These are phyloP conservation scores for Sitta europaea DNA, from an alignment of 2,113 vertebrate species.

Conservation along the genomic window DNA sequence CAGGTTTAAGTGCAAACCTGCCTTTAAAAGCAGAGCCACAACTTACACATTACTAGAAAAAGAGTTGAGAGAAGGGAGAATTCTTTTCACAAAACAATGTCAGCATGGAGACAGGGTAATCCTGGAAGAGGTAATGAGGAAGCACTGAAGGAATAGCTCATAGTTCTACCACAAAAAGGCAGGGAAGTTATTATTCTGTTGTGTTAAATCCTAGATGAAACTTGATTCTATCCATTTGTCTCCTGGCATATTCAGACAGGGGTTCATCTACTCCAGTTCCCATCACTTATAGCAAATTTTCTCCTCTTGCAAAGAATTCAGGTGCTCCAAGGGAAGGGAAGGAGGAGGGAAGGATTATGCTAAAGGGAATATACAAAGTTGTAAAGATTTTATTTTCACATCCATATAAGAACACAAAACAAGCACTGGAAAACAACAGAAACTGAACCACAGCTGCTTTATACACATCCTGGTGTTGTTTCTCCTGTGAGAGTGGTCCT, in stretches of 20 bases:
- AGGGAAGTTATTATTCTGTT: background rate
- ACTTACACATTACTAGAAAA: background rate
- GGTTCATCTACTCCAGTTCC: background rate
- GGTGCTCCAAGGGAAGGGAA: background rate
- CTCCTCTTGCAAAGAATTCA: background rate
- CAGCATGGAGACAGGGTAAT: background rate
- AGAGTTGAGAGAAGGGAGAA: background rate
- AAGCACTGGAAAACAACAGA: background rate
- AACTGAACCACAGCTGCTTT: background rate
- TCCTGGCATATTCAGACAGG: background rate
- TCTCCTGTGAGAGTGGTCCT: background rate
- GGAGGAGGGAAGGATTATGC: background rate
- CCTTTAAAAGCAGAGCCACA: background rate
- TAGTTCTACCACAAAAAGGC: background rate
- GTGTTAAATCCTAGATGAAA: background rate
- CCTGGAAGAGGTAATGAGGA: background rate
- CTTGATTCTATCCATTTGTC: background rate
- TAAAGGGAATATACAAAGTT: background rate
- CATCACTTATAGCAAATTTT: background rate
- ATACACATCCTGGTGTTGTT: background rate
- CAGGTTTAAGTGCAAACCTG: no score
- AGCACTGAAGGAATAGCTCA: background rate
- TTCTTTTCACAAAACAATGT: background rate
- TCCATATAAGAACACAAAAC: background rate
- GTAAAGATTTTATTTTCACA: background rate